phyloP scores from a whole-genome alignment of 1,140 invertebrate species.

The Temnothorax curvispinosus region DNA sequence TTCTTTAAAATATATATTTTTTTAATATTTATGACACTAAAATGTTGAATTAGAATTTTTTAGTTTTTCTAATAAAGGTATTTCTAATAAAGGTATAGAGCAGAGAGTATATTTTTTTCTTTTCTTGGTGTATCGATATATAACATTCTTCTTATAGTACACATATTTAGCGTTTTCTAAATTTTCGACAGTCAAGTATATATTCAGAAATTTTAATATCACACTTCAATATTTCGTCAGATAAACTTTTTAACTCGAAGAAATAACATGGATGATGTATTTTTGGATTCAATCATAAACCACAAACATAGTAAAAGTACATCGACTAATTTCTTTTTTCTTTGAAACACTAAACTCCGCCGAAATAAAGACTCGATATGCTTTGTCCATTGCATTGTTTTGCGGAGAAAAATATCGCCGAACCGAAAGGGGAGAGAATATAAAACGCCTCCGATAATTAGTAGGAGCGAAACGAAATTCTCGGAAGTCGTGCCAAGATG shows the following conservation, averaged over 20 bases:
- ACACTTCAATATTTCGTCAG: no score
- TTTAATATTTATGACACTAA: background rate
- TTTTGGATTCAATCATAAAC: background rate
- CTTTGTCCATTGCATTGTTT: slow-evolving; percentile 18
- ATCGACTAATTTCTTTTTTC: background rate
- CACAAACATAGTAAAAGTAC: background rate
- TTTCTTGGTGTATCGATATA: background rate
- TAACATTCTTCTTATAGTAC: background rate
- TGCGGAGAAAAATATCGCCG: slow-evolving; percentile 7
- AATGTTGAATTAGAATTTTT: background rate
- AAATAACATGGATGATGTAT: background rate
- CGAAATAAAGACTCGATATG: background rate
- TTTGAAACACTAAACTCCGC: background rate
- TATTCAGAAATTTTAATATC: background rate
- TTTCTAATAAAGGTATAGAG: background rate
- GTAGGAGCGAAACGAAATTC: slow-evolving; percentile 42
- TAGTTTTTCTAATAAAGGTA: background rate
- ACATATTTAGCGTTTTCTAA: no score
- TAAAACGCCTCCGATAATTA: slow-evolving; percentile 35
- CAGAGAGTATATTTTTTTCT: background rate
- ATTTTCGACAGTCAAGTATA: background rate
- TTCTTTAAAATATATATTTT: background rate
- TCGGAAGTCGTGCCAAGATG: slow-evolving; percentile 26
- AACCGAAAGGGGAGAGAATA: slow-evolving; percentile 20
- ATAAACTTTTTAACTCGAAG: background rate